phyloP scores from a whole-genome alignment of 2,113 vertebrate genomes.

The Pomatostomus ruficeps region DNA sequence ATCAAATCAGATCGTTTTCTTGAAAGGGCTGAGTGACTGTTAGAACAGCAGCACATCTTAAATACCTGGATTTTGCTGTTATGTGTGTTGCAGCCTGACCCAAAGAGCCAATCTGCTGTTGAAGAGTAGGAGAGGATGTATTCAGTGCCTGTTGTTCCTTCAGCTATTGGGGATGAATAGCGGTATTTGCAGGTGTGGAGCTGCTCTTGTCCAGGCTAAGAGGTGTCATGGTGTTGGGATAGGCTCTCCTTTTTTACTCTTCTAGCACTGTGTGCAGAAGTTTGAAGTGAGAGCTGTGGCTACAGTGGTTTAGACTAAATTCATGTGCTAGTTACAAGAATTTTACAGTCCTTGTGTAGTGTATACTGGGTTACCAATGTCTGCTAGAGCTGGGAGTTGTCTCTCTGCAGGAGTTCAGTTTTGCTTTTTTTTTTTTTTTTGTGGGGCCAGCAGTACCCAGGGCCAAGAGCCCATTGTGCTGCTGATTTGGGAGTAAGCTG shows the following conservation, averaged over 20 bases:
- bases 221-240: neutral
- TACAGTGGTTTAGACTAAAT: neutral
- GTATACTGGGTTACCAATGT: neutral
- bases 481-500: neutral
- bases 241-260: neutral
- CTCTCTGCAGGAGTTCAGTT: neutral
- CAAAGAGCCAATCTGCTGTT: neutral
- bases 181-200: neutral
- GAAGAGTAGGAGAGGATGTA: neutral
- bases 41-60: neutral
- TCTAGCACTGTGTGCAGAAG: neutral
- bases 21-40: neutral
- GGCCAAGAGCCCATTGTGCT: neutral
- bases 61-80: neutral
- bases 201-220: neutral
- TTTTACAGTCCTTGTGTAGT: neutral
- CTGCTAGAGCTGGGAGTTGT: neutral
- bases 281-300: neutral
- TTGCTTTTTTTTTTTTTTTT: no score
- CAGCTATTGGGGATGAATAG: neutral
- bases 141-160: neutral
- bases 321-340: neutral
- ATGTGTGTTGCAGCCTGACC: neutral
- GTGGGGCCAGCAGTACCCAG: neutral
- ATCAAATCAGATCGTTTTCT: neutral